phyloP scores from a whole-genome alignment of 2,113 vertebrate genomes.

The Pholis gunnellus region DNA sequence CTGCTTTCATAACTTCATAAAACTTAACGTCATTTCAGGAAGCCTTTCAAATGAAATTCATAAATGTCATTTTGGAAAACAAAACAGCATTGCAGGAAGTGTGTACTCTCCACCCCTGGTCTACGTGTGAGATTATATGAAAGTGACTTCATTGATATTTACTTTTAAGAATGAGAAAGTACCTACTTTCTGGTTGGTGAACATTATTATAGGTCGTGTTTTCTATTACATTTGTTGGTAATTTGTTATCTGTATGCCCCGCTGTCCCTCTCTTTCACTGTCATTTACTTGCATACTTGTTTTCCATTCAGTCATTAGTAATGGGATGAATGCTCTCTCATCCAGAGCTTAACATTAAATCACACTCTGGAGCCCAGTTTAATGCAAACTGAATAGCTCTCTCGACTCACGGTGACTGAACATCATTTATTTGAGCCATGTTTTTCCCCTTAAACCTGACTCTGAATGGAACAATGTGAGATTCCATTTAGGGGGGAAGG shows the following conservation, averaged over 20 bases:
- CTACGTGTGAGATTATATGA: too few species aligned
- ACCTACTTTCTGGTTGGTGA: not conserved
- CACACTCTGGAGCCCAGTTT: conserved; percentile 3
- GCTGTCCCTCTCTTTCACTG: too few species aligned
- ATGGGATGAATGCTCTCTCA: not conserved
- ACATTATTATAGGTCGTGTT: too few species aligned
- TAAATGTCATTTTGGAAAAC: not conserved
- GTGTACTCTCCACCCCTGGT: not conserved
- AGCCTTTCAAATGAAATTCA: not conserved
- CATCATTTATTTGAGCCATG: too few species aligned
- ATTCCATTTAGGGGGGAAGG: not conserved
- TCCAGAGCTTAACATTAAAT: conserved; percentile 9
- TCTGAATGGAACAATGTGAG: not conserved
- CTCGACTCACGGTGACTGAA: not conserved
- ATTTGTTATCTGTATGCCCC: too few species aligned
- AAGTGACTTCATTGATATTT: not conserved
- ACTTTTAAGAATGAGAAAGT: not conserved
- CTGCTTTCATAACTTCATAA: not conserved
- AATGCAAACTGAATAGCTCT: conserved; percentile 17
- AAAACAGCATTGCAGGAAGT: not conserved
- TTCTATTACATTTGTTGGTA: too few species aligned
- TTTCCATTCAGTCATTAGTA: not conserved
- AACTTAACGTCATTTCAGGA: not conserved
- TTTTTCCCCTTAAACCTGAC: not conserved
- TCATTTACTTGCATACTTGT: not conserved